Evolutionary conservation across 2,797 vertebrate species (phyloP), one percentile per base, ranked within the genome.

Genomic region (Ateles fusciceps): DNA sequence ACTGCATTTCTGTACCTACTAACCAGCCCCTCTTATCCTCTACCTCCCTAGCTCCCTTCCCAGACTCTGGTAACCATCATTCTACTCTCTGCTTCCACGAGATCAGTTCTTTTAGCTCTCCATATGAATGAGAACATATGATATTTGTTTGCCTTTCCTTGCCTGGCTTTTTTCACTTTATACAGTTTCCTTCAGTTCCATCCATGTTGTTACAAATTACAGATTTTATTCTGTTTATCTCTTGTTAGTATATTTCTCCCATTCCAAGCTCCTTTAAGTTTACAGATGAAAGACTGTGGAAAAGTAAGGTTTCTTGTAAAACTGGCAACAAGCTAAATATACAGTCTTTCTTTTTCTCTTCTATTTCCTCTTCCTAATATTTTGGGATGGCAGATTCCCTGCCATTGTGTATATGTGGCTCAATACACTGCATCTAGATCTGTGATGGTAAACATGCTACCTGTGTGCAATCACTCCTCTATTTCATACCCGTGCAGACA

Each of bases 401-500:
- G 17, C 3, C 2, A 15, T 44, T 71, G 17, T 83, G 48, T 26
- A 1, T 5, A 5, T n/a, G 21, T 92, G 42, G 22, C 50, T 17
- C 5, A 26, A 3, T 39, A 4, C 13, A 88, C 30, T 44, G 13
- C 24, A 59, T 72, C 36, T 19, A 57, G 12, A 30, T 39, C 22
- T 17, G 30, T 28, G 4, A 78, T 61, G 50, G 30, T 8, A 52
- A 59, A 39, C 14, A 36, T 0, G 10, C 28, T 39, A 19, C 0
- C 3, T 0, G 4, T 22, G 11, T 12, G 14, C 19, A n/a, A 4
- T 68, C 24, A 12, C 44, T 15, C 33, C 6, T 52, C 28, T 8
- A 33, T 44, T 12, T 72, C 30, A 21, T 28, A 3, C 50, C n/a
- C 0, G 0, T 21, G 14, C 7, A 33, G 59, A 61, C 7, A 0